Conservation (phyloP, 2,797 vertebrate genomes). For the Sebastes minor region DNA sequence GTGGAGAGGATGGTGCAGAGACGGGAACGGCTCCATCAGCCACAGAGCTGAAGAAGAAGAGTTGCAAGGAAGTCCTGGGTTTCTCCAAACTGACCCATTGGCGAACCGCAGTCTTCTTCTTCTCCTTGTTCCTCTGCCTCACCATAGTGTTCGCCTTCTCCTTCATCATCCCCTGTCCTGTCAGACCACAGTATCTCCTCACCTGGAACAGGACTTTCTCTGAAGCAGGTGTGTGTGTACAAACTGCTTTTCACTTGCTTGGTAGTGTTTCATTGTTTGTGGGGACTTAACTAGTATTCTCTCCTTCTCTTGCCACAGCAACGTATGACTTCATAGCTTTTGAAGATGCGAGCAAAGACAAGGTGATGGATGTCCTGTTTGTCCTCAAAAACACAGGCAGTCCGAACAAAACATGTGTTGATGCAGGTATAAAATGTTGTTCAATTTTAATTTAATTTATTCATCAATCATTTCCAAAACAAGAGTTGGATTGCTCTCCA, state of each 20-base stretch:
- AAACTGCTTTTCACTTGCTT: not conserved
- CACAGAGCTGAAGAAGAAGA: slow-evolving; percentile 69
- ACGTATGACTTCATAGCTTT: slow-evolving; percentile 86
- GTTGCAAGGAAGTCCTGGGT: slow-evolving; percentile 60
- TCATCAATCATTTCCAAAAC: not conserved
- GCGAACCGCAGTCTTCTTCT: slow-evolving; percentile 89
- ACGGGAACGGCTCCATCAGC: slow-evolving; percentile 36
- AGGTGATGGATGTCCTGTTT: slow-evolving; percentile 89
- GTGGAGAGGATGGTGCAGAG: slow-evolving; percentile 73
- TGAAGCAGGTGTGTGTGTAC: slow-evolving; percentile 81
- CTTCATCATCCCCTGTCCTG: slow-evolving; percentile 94
- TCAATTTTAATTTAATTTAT: not conserved
- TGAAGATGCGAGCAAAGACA: slow-evolving; percentile 85
- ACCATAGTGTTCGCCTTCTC: slow-evolving; percentile 92
- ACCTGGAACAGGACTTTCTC: slow-evolving; percentile 83
- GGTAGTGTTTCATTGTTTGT: not conserved
- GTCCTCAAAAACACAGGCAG: slow-evolving; percentile 78
- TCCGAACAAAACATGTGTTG: slow-evolving; percentile 81
- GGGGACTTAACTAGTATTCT: not conserved
- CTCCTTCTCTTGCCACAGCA: slow-evolving; percentile 68
- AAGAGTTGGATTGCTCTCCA: not conserved
- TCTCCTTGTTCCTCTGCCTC: slow-evolving; percentile 90
- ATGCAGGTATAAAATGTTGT: slow-evolving; percentile 76
- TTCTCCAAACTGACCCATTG: slow-evolving; percentile 85
- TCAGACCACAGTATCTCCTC: slow-evolving; percentile 81